Evolutionary conservation across 2,888 invertebrate genomes (phyloP).

Genomic region (Luperina testacea): DNA sequence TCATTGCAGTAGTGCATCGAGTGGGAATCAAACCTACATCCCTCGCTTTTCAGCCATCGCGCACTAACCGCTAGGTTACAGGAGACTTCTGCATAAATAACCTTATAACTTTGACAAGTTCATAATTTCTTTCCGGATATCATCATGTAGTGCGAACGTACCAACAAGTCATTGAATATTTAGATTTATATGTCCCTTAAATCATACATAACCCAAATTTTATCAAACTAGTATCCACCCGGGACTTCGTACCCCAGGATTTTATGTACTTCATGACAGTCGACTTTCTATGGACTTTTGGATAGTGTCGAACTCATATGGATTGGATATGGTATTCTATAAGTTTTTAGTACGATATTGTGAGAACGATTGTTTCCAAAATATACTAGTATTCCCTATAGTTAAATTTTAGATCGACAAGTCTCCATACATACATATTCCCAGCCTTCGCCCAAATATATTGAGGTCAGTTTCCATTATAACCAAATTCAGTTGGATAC

Average conservation of each 20-base stretch:
- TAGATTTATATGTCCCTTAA: constrained; percentile 55
- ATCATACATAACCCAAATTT: constrained; percentile 61
- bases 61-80: neutral
- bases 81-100: neutral
- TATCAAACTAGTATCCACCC: constrained; percentile 61
- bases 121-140: neutral
- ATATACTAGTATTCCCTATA: neutral
- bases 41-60: neutral
- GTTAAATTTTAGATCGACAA: neutral
- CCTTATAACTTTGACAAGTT: neutral
- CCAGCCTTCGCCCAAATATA: too few relatives aligned
- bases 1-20: neutral
- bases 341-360: neutral
- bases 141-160: neutral
- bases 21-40: neutral
- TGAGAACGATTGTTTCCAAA: neutral
- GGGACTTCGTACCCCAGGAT: constrained; percentile 60
- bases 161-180: constrained; percentile 39
- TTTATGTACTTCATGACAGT: constrained; percentile 50
- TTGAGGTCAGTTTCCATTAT: neutral
- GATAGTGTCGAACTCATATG: constrained; percentile 12
- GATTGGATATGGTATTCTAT: neutral
- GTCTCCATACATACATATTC: neutral
- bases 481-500: neutral
- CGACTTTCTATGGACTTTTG: constrained; percentile 23